Evolutionary conservation across 2,888 invertebrate genomes (phyloP), one percentile per base, ranked within the genome.

Genomic region (Notodonta dromedarius): DNA sequence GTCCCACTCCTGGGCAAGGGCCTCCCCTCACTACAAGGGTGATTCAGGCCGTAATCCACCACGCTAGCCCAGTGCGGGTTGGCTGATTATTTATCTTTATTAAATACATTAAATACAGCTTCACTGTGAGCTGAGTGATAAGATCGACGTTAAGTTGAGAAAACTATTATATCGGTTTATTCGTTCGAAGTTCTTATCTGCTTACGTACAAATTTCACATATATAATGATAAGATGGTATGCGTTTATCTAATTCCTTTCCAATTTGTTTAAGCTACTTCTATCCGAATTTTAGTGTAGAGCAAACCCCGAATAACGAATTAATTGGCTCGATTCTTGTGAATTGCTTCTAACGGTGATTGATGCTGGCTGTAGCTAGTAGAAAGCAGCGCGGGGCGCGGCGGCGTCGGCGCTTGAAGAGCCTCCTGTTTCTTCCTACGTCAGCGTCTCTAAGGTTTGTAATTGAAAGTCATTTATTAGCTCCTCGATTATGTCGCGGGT

Each of bases 331-430:
- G 64, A 64, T 69, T 72, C 62, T 56, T 66, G 64, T 67, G 72
- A 79, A 80, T 78, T 75, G 77, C 70, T 80, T 75, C 56, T 61
- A 67, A 65, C 63, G 56, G 76, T 80, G 79, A 79, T 79, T 81
- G 77, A 78, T 81, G 73, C 66, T 71, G 62, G 70, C 72, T 69
- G 69, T 14, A 42, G 46, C n/a, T 70, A 74, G 62, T 62, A 65
- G 62, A 65, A 66, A 67, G 66, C 73, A 73, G 63, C 63, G 61
- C 62, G 50, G 55, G 52, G 39, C 39, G 54, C 32, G 39, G 39
- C 11, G 11, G 8, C 16, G n/a, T 16, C 48, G 42, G 50, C 56
- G 58, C 61, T 55, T 60, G 55, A 51, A 66, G 42, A 67, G 67
- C 56, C 61, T 66, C 63, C 66, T 71, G 59, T 63, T 16, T 6